Conservation (phyloP, 1,140 invertebrate species). For the Penaeus japonicus region DNA sequence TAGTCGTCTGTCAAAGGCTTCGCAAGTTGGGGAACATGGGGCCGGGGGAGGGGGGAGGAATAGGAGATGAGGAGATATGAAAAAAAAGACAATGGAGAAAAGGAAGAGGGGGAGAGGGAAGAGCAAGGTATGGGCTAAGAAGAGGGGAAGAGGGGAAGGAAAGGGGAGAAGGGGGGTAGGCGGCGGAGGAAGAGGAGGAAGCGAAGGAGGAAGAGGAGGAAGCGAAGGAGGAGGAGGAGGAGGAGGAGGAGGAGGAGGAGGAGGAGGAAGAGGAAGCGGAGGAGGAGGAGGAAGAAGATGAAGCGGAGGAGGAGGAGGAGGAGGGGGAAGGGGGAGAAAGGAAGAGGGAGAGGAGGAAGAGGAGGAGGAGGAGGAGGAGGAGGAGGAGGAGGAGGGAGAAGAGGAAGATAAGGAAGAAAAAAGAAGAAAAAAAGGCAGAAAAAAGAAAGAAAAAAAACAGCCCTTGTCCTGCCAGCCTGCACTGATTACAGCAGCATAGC, state of each 20-base stretch:
- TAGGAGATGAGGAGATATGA: too few species aligned
- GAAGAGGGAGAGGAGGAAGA: background rate
- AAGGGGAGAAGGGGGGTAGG: background rate
- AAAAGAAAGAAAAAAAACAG: too few species aligned
- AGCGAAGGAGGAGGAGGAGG: background rate
- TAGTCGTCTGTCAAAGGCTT: too few species aligned
- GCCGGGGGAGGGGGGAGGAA: too few species aligned
- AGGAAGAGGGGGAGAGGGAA: too few species aligned
- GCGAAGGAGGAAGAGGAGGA: background rate
- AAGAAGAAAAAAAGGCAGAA: too few species aligned
- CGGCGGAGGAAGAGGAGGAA: background rate
- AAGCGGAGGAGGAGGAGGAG: too few species aligned
- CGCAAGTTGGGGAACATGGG: too few species aligned
- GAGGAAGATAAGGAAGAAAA: too few species aligned
- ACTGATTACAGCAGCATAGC: background rate
- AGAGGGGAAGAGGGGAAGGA: background rate
- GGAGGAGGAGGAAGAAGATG: background rate
- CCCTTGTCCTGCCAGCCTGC: background rate
- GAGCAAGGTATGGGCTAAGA: too few species aligned
- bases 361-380: background rate
- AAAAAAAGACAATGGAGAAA: too few species aligned
- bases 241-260: background rate
- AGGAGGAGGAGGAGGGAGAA: too few species aligned
- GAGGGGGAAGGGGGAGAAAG: background rate
- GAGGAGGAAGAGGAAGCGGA: background rate